Percentiles rank a stretch among this genome's conserved stretches.
Conservation (phyloP, 2,888 invertebrate genomes). For the Eudemis profundana region DNA sequence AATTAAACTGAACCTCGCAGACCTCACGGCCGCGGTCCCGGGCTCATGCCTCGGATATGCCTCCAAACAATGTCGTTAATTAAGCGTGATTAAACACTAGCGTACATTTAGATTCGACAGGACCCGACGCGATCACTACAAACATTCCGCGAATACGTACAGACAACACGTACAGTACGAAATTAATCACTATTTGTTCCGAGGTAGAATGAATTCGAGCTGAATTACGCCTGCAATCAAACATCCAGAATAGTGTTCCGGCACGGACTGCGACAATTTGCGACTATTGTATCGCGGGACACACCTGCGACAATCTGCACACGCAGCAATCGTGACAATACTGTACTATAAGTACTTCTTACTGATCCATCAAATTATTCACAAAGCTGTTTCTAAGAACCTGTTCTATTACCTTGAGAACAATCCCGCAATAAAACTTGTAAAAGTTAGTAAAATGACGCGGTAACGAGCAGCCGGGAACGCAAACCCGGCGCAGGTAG, state of each 20-base stretch:
- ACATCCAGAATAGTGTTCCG: not conserved
- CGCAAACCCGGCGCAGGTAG: not conserved
- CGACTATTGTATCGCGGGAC: constrained; percentile 5
- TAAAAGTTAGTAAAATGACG: constrained; percentile 10
- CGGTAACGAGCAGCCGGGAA: constrained; percentile 2
- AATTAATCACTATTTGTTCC: constrained; percentile 6
- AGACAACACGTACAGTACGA: not conserved
- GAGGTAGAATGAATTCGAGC: constrained; percentile 4
- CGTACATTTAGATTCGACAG: not conserved
- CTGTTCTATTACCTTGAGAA: not conserved
- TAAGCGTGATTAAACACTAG: constrained; percentile 1
- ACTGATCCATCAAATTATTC: not conserved
- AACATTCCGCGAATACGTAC: not conserved
- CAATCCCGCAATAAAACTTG: not conserved
- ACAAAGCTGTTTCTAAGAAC: constrained; percentile 3
- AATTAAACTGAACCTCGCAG: constrained; percentile 34
- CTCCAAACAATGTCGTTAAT: constrained; percentile 22
- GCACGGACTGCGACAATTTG: constrained; percentile 21
- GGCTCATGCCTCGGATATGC: constrained; percentile 5
- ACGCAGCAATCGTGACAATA: not conserved
- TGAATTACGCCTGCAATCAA: constrained; percentile 27
- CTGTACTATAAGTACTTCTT: too few relatives aligned
- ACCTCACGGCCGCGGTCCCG: not conserved
- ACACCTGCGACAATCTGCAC: not conserved
- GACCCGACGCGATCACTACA: not conserved